Base-by-base conservation (phyloP, 2,797 vertebrate species). In the Danionella dracula region DNA sequence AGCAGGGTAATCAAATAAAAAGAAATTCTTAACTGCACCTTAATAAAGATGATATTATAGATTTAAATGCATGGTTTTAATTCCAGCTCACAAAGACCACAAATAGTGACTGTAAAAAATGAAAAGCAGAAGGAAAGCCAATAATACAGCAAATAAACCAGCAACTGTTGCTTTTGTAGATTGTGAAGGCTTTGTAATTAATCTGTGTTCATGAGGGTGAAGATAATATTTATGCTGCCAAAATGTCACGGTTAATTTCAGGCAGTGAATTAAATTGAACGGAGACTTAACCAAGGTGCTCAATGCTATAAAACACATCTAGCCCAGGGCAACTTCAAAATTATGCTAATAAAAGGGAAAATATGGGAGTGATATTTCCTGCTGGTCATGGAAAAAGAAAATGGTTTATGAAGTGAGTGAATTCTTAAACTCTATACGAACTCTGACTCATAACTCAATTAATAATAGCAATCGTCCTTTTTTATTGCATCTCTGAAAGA, bases 41-140 rank as follows among this genome's bases (percentile, higher is more conserved):
- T 79, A 85, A 84, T 81, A 79, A 83, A 65, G 40, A 44, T 63
- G 40, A 19, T 34, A 66, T 62, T 71, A 51, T 68, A 64, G 83
- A 78, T 74, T 79, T 78, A 66, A 84, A 83, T 84, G 83, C 84
- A 88, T 90, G 88, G 88, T 80, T 87, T 85, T 88, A 90, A 89
- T 89, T 88, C 79, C 49, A 81, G 41, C 77, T 79, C 77, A 81
- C 44, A 16, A 67, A 20, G 27, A 71, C 68, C 41, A 41, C 66
- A 73, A 81, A 82, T 46, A 51, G 41, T 62, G 13, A 69, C 61
- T 64, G 64, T 87, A 86, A 88, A 86, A 76, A 87, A 89, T 89
- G 76, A 82, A 83, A 76, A 78, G 76, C 73, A 72, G 79, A 82
- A 72, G 80, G 79, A 79, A 57, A 74, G 74, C 74, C 79, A 83